These are phyloP conservation scores for Larimichthys crocea DNA, from an alignment of 2,113 vertebrate species.

Conservation along the genomic window DNA sequence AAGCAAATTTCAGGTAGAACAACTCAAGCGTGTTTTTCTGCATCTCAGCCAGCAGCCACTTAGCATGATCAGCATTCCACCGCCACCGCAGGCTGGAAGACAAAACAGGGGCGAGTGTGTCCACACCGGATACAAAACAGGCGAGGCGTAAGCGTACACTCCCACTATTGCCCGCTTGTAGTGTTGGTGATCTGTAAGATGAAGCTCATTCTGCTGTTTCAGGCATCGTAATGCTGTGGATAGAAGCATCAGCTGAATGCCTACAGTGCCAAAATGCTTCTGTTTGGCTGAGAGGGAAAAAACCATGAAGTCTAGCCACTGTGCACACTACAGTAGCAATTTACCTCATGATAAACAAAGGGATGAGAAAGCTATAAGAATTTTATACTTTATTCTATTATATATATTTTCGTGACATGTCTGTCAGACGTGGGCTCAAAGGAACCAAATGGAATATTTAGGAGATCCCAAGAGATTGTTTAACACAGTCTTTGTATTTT, in stretches of 20 bases:
- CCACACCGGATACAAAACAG: slow-evolving; percentile 20
- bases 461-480: neutral
- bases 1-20: slow-evolving; percentile 29
- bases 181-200: slow-evolving; percentile 19
- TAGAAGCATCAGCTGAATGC: slow-evolving; percentile 20
- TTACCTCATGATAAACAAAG: neutral
- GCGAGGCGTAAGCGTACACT: neutral
- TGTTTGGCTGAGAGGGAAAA: slow-evolving; percentile 11
- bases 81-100: slow-evolving; percentile 37
- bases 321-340: neutral
- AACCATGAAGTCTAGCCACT: neutral
- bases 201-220: slow-evolving; percentile 36
- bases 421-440: neutral
- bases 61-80: slow-evolving; percentile 43
- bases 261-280: neutral
- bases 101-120: slow-evolving; percentile 38
- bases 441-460: neutral
- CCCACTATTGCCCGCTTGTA: slow-evolving; percentile 4
- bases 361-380: neutral
- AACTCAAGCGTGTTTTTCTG: neutral
- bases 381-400: neutral
- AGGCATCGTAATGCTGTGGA: neutral
- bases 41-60: slow-evolving; percentile 45
- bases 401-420: neutral
- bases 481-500: neutral